Evolutionary conservation across 2,888 invertebrate species (phyloP), one percentile per base, ranked within the genome.

Genomic region (Siphlonurus alternatus): DNA sequence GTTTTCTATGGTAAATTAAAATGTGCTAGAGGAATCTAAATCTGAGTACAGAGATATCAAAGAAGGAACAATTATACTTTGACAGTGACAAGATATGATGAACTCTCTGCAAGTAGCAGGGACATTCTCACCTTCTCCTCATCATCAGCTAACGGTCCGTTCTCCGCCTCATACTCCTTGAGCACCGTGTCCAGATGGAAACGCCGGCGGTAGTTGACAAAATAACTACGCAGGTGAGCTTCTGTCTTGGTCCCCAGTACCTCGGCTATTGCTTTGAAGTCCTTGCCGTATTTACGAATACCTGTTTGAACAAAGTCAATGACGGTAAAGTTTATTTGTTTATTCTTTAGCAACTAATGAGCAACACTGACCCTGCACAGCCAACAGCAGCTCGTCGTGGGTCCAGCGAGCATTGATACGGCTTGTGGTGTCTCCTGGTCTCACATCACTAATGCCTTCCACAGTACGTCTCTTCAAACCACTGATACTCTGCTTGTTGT

Each of bases 181-280:
- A 95, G 78, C 53, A 92, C 85, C 20, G 84, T 84, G 75, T 96
- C 95, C 69, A 96, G 79, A 76, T 92, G 91, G 77, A 89, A 93
- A 65, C 91, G 84, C 69, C 92, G 86, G 61, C 93, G 85, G 77
- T 96, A 91, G 73, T 91, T 93, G 7, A 90, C 83, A 77, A 92
- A 97, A 78, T 96, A 97, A 61, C 88, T 87, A 68, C 93, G 86
- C 60, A 97, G 83, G 74, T 96, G 95, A 62, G 88, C 86, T 76
- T 95, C 96, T 1, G 91, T 93, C 79, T 97, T 97, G 63, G 93
- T 97, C 67, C 94, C 94, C 68, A 97, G 83, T 15, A 93, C 88
- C 74, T 96, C 95, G 19, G 97, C 93, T 69, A 97, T 96, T 25
- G 93, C 92, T 78, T 91, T 85, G 76, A 91, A 93, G 76, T 94